These are phyloP conservation scores for Clarias pachynema DNA, from an alignment of 2,797 vertebrate species.

Conservation along the genomic window DNA sequence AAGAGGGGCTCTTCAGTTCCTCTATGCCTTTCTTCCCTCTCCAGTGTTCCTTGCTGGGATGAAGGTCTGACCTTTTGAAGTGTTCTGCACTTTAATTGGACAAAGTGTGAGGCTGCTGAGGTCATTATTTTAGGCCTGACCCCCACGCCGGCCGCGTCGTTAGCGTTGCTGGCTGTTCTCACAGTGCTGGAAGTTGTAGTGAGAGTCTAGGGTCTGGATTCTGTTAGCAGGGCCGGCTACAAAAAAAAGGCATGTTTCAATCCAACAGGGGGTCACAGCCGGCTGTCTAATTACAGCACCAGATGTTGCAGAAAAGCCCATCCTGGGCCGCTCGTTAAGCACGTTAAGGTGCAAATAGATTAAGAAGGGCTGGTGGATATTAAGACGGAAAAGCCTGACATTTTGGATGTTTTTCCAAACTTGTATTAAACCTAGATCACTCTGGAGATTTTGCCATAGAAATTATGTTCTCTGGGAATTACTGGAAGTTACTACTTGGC, in stretches of 20 bases:
- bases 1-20: slow-evolving; percentile 72
- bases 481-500: background rate
- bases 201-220: slow-evolving; percentile 78
- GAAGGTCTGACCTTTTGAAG: slow-evolving; percentile 92
- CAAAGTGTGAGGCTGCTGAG: slow-evolving; percentile 94
- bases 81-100: slow-evolving; percentile 95
- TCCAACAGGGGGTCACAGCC: slow-evolving; percentile 56
- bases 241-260: slow-evolving; percentile 79
- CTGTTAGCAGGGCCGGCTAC: slow-evolving; percentile 81
- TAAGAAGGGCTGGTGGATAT: slow-evolving; percentile 34
- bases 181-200: slow-evolving; percentile 73
- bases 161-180: slow-evolving; percentile 83
- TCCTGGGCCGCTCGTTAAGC: slow-evolving; percentile 47
- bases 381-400: slow-evolving; percentile 15
- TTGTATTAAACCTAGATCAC: background rate
- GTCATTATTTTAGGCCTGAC: slow-evolving; percentile 86
- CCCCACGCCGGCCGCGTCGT: slow-evolving; percentile 84
- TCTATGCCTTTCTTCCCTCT: slow-evolving; percentile 76
- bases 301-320: slow-evolving; percentile 53
- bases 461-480: background rate
- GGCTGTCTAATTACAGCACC: slow-evolving; percentile 55
- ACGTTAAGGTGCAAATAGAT: slow-evolving; percentile 51
- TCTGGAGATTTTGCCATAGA: background rate
- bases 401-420: slow-evolving; percentile 20
- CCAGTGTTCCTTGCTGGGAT: slow-evolving; percentile 89